Base-by-base conservation (phyloP, 1,140 invertebrate species). In the Anoplolepis gracilipes region DNA sequence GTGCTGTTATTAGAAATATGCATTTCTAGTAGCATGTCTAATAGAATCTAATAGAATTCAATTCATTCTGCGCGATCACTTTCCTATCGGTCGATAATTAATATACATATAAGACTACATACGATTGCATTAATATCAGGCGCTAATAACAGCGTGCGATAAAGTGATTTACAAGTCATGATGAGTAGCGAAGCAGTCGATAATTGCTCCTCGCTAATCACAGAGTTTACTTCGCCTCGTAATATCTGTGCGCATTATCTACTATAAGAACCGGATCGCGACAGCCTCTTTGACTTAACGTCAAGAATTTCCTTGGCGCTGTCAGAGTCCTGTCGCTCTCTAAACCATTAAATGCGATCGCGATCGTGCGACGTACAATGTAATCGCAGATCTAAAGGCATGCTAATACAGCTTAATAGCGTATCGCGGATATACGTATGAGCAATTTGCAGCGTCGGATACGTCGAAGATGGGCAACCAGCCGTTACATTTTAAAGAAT, bases 181-280 rank as follows among this genome's bases (percentile, higher is more conserved):
- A 82, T 82, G 78, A 82, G 78, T 73, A 72, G 78, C 78, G 55
- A 72, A 73, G 73, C 36, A 55, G 25, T 42, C 62, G 77, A 72
- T 82, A 82, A 82, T 82, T 82, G 55, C 78, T 55, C 78, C 16
- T 16, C 39, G 67, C 78, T 82, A 82, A 82, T 82, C 78, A 82
- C 28, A 82, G 78, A 82, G 67, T 82, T 82, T 81, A 81, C 78
- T 59, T 72, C 78, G 53, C 25, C 53, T 33, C 16, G n/a, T 46
- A 73, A 61, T 73, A 82, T 73, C 67, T 73, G 53, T 36, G 19
- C 49, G 49, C 28, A 61, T 82, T 82, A 82, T 82, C 78, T 61
- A 7, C 13, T 28, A 42, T 53, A 46, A 28, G 30, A 81, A 57
- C 30, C 36, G 36, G 36, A 42, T 59, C 67, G 4, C 46, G 67